Base-by-base conservation (phyloP, 2,797 vertebrate genomes). In the Limosa lapponica region DNA sequence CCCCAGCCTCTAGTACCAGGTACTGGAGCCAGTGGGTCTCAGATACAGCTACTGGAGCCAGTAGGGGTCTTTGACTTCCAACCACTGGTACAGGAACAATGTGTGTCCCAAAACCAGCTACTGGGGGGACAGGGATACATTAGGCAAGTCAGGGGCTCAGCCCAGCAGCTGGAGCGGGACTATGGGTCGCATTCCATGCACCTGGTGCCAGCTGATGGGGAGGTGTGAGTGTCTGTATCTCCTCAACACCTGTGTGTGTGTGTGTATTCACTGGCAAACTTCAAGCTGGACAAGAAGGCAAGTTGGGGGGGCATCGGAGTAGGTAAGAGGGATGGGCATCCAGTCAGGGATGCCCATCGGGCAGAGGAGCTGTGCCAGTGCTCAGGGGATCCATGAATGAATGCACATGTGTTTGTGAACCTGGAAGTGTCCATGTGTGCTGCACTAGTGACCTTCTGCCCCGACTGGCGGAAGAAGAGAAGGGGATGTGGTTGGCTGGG, bases 351-450 rank as follows among this genome's bases (percentile, higher is more conserved):
- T 52, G 32, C 11, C 1, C 4, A 14, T 20, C 1, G 2, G 12
- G 19, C 32, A 44, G 39, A 44, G n/a, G 39, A 11, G 13, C 22
- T 2, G 1, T 39, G 17, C 4, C 1, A 0, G 34, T 57, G 17
- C 23, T 81, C 2, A 5, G 44, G 6, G 30, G 4, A 32, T 54
- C 17, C 15, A 3, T 2, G 2, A 43, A 4, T 2, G 2, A 43
- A 17, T 36, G 14, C 15, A 3, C 0, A 1, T 34, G 30, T 43
- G 37, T 16, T 64, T 41, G 24, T 78, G 59, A 52, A 64, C 48
- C 25, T 23, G 13, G 28, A 43, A 14, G 13, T 43, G 13, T 15
- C 16, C 30, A 17, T 8, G 19, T 23, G 28, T 23, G 13, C 8
- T 28, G 18, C 27, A 30, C 25, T 13, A 61, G 27, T 61, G 36